Evolutionary conservation across 2,113 vertebrate species (phyloP).

Genomic region (Eolophus roseicapilla): DNA sequence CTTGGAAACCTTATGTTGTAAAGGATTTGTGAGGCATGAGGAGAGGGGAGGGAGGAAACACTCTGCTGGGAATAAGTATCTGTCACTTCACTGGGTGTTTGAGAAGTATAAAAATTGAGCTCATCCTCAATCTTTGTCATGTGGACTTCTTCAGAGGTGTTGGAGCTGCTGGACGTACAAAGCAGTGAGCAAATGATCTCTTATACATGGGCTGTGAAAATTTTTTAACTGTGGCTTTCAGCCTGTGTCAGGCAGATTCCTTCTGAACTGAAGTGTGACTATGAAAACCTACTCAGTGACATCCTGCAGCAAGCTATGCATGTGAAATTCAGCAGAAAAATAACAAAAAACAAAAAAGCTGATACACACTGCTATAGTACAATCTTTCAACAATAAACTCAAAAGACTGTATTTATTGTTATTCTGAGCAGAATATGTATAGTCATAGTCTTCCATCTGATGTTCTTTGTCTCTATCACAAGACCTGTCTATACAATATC

Average conservation of each 20-base stretch:
- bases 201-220: not conserved
- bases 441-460: not conserved
- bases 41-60: not conserved
- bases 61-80: not conserved
- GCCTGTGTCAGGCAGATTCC: not conserved
- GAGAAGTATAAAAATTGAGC: not conserved
- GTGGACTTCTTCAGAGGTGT: not conserved
- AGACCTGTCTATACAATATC: not conserved
- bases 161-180: not conserved
- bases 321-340: not conserved
- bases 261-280: not conserved
- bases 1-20: not conserved
- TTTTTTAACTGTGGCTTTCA: not conserved
- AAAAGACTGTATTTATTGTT: not conserved
- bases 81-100: not conserved
- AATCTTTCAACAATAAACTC: not conserved
- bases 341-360: not conserved
- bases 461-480: not conserved
- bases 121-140: not conserved
- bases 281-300: not conserved
- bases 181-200: not conserved
- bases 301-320: not conserved
- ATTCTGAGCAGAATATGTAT: not conserved
- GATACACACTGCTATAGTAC: not conserved
- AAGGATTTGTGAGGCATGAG: not conserved